Evolutionary conservation across 2,888 invertebrate species (phyloP).

Genomic region (Cotesia congregata): DNA sequence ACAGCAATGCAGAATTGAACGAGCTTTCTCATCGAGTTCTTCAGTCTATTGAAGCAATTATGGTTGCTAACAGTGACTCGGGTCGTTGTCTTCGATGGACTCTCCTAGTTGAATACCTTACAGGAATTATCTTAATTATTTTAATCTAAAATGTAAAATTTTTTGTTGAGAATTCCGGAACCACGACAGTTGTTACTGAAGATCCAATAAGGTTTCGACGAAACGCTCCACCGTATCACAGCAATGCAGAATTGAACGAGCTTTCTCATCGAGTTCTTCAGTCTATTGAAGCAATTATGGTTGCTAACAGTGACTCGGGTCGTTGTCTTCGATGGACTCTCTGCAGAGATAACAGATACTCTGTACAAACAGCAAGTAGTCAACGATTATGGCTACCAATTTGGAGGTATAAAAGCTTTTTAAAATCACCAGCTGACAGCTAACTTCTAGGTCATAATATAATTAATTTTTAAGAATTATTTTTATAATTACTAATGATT

Average conservation of each 20-base stretch:
- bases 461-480: no score
- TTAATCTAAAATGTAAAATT: not conserved
- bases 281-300: slow-evolving; percentile 74
- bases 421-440: no score
- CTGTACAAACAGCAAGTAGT: slow-evolving; percentile 72
- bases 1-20: slow-evolving; percentile 70
- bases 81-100: slow-evolving; percentile 76
- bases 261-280: slow-evolving; percentile 73
- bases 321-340: slow-evolving; percentile 77
- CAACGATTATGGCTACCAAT: slow-evolving; percentile 81
- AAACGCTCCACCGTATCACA: slow-evolving; percentile 57
- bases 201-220: slow-evolving; percentile 55
- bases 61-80: slow-evolving; percentile 72
- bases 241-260: slow-evolving; percentile 72
- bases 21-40: slow-evolving; percentile 74
- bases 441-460: no score
- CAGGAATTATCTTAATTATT: not conserved
- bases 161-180: slow-evolving; percentile 48
- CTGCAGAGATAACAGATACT: slow-evolving; percentile 79
- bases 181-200: slow-evolving; percentile 49
- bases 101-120: no score
- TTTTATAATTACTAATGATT: no score
- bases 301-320: slow-evolving; percentile 72
- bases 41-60: slow-evolving; percentile 74
- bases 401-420: slow-evolving; percentile 75